Conservation (phyloP, 2,113 vertebrate genomes). For the Zingel zingel region DNA sequence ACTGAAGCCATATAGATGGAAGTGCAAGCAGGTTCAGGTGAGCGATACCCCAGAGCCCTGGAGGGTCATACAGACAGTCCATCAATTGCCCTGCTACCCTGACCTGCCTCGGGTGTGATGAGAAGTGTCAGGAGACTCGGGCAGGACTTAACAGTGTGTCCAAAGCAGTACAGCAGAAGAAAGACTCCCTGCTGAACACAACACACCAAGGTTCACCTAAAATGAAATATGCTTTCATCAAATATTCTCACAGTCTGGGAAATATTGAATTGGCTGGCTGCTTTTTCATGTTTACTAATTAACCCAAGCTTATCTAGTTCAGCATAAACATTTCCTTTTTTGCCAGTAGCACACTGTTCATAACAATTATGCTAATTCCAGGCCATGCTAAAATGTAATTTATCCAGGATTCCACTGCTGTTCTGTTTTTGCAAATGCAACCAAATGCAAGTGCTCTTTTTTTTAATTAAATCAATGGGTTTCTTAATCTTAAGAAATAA, state of each 20-base stretch:
- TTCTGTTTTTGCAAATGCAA: neutral
- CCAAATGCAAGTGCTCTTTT: too few species aligned
- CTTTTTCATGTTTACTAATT: slow-evolving; percentile 44
- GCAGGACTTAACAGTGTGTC: neutral
- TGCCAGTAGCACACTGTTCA: slow-evolving; percentile 21
- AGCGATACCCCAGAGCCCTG: slow-evolving; percentile 11
- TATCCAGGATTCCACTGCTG: neutral
- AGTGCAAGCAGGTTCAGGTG: slow-evolving; percentile 23
- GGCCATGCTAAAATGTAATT: slow-evolving; percentile 7
- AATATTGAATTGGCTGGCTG: neutral
- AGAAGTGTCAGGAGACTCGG: slow-evolving; percentile 24
- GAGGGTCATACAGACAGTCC: slow-evolving; percentile 18
- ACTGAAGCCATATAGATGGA: slow-evolving; percentile 2
- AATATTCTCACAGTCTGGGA: slow-evolving; percentile 8
- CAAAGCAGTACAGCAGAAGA: neutral
- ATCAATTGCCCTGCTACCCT: slow-evolving; percentile 25
- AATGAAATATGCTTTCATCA: slow-evolving; percentile 1
- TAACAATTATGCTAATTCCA: slow-evolving; percentile 19
- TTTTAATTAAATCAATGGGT: neutral
- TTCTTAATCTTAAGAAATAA: neutral
- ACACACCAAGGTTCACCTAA: neutral
- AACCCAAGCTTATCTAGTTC: slow-evolving; percentile 12
- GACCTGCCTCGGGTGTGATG: slow-evolving; percentile 18
- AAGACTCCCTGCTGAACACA: neutral
- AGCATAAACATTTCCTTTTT: slow-evolving; percentile 25